These are phyloP conservation scores for Polyboroides typus DNA, from an alignment of 2,797 vertebrate species.

Conservation along the genomic window DNA sequence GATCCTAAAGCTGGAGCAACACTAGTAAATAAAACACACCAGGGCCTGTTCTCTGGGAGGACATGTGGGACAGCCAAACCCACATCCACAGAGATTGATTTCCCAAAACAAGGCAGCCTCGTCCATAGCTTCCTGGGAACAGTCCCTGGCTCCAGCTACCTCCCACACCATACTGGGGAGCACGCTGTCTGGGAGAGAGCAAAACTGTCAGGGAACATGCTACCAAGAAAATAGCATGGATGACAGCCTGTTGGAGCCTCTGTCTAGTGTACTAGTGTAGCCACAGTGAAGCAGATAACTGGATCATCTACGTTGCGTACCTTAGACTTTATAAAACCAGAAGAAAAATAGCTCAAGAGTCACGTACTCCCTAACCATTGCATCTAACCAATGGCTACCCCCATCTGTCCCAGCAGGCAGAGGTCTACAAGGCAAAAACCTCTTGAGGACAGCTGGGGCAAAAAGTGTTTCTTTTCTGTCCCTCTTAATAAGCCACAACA, in stretches of 20 bases:
- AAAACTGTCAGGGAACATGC: background rate
- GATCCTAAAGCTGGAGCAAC: background rate
- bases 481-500: background rate
- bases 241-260: background rate
- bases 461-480: background rate
- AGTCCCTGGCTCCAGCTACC: background rate
- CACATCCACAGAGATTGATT: rapidly evolving
- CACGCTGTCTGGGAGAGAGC: background rate
- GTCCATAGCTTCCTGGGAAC: background rate
- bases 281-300: background rate
- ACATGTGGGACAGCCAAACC: background rate
- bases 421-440: background rate
- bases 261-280: background rate
- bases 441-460: background rate
- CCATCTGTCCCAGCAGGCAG: background rate
- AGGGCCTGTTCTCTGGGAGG: background rate
- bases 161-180: background rate
- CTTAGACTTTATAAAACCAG: background rate
- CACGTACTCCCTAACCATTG: background rate
- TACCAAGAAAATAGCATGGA: background rate
- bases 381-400: background rate
- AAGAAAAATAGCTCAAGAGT: background rate
- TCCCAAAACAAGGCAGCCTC: background rate
- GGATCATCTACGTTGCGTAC: background rate
- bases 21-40: background rate